Base-by-base conservation (phyloP, 1,140 invertebrate genomes). In the Tetramorium parvispinum region DNA sequence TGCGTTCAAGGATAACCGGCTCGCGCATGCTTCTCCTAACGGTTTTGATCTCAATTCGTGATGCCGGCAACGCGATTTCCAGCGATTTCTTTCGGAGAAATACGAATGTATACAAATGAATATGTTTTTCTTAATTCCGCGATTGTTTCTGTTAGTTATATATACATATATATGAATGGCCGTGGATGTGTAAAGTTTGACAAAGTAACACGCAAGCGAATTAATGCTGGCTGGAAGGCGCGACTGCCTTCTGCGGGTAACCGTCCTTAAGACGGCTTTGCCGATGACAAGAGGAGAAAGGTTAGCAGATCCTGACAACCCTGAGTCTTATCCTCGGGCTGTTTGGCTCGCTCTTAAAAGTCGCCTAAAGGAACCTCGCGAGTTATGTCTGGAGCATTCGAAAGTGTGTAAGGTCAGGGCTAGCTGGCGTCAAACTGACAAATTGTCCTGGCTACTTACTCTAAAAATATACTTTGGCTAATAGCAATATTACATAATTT, bases 341-440 rank as follows among this genome's bases (percentile, higher is more conserved):
- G 86, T 83, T 61, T 68, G 61, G 75, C 43, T 63, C 53, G 87
- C 46, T 75, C 13, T 81, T 27, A 76, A 46, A 77, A 83, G 49
- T 40, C 86, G 85, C 88, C 61, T 87, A 78, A 91, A 86, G 88
- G 70, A 87, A 61, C 78, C 86, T 89, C 85, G 81, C 81, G 55
- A 92, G 87, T 90, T 85, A 88, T 61, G 51, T 71, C 55, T 40
- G 75, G 46, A 73, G 65, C 55, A 66, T 78, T 87, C 65, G 65
- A 82, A 90, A 78, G 65, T 82, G 87, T 78, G 89, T 92, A 93
- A 93, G 91, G 92, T 93, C 93, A 93, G 86, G 91, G 91, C 88
- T 91, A 86, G 37, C 79, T 63, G 55, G 55, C 55, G 55, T 37
- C 43, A 57, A 18, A 16, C 55, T 61, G 43, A 86, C 65, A 51